Base-by-base conservation (phyloP, 2,113 vertebrate genomes). In the Amazona vittata region DNA sequence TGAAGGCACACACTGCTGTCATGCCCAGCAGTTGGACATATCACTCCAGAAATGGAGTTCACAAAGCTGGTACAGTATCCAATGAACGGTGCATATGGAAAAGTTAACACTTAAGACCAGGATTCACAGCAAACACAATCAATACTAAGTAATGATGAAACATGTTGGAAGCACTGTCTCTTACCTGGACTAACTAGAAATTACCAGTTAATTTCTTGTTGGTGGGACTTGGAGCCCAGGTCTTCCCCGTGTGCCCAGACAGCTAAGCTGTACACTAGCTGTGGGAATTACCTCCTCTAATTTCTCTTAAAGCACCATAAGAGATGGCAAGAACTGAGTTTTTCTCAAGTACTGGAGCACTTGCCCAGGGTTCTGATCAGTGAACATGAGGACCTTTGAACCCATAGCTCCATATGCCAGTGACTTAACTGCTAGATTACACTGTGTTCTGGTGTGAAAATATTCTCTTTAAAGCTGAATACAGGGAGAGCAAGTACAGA, bases 351-450 rank as follows among this genome's bases (percentile, higher is more conserved):
- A 35, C 41, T 37, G 7, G 14, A 63, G 31, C 39, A 41, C 22
- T 73, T 73, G 12, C 25, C 37, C 17, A 65, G 64, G 5, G 11
- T 63, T 83, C 68, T 86, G 20, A 31, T 44, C 15, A 22, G 0
- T 76, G 68, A 19, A 35, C 37, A 29, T 57, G 53, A 59, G 37
- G 59, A 77, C 24, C 4, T 86, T 64, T 64, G 69, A 89, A 76
- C 26, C 18, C 0, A 0, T 47, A 47, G 33, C 35, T 92, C 33
- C 21, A 3, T 21, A 35, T 25, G 47, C 9, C 50, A 50, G 3
- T 47, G 15, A 63, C 22, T 52, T 57, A 16, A 73, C 28, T 44
- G 18, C 43, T 43, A 11, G 15, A 53, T 95, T 86, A 44, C 17
- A 5, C 33, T 26, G 12, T 41, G 26, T 57, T 75, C 47, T 52